Percentiles rank a stretch among this genome's conserved stretches.
Evolutionary conservation across 2,113 vertebrate genomes (phyloP).

Genomic region (Progne subis): DNA sequence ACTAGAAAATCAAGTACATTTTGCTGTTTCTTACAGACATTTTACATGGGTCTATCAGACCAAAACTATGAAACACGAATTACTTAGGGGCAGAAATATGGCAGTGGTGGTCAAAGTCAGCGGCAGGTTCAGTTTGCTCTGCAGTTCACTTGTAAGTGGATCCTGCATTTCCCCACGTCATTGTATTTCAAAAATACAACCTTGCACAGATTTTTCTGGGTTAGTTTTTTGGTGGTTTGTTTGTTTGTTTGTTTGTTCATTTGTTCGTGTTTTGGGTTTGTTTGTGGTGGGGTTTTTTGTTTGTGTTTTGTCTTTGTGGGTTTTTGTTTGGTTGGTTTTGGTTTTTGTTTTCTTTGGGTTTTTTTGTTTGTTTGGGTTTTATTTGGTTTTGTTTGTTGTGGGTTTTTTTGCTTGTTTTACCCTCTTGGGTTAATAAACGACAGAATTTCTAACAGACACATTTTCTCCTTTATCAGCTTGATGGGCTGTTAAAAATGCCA

Average conservation of each 20-base stretch:
- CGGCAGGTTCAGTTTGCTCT: neutral
- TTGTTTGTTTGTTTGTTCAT: neutral
- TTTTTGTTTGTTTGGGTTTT: neutral
- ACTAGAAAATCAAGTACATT: neutral
- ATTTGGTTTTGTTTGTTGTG: neutral
- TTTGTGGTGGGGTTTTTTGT: neutral
- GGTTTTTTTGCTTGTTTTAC: neutral
- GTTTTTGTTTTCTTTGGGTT: neutral
- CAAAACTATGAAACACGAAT: neutral
- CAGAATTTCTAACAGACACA: neutral
- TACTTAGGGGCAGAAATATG: neutral
- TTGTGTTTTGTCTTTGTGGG: neutral
- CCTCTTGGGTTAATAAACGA: neutral
- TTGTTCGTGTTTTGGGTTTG: neutral
- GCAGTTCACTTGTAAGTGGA: rapidly evolving
- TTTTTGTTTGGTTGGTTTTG: neutral
- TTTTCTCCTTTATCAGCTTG: neutral
- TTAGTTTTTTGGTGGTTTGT: no score
- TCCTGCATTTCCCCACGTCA: neutral
- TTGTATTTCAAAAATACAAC: neutral
- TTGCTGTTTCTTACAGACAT: neutral
- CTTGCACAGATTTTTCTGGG: neutral
- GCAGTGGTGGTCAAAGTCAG: neutral
- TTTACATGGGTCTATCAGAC: neutral
- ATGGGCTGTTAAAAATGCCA: neutral